Conservation (phyloP, 1,140 invertebrate genomes). For the Drosophila sp. region DNA sequence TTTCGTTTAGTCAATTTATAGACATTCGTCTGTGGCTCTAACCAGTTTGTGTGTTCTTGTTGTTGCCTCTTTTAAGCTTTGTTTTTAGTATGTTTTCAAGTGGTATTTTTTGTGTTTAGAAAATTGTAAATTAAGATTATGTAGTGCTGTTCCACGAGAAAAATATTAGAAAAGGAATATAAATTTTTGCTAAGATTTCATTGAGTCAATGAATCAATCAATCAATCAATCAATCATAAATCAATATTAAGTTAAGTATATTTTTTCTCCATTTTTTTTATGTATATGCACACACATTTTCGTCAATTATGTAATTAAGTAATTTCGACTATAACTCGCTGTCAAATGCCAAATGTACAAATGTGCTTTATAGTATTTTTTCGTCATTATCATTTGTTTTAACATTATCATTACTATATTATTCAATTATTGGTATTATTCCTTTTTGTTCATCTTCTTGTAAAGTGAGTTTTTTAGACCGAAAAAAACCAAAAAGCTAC, state of each 20-base stretch:
- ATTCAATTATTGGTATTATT: slow-evolving; percentile 17
- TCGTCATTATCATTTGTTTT: slow-evolving; percentile 3
- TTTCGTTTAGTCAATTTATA: slow-evolving; percentile 63
- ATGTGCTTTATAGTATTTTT: slow-evolving; percentile 25
- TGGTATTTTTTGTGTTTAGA: slow-evolving; percentile 43
- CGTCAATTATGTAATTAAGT: slow-evolving; percentile 25
- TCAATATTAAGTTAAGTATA: slow-evolving; percentile 41
- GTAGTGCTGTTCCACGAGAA: slow-evolving; percentile 41
- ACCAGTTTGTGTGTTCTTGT: slow-evolving; percentile 41
- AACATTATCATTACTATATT: slow-evolving; percentile 10
- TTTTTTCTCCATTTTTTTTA: slow-evolving; percentile 1
- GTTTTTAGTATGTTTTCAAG: slow-evolving; percentile 44
- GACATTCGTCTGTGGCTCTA: slow-evolving; percentile 57
- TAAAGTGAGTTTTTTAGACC: slow-evolving; percentile 17
- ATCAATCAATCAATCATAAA: slow-evolving; percentile 55
- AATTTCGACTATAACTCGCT: slow-evolving; percentile 69
- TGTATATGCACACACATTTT: slow-evolving; percentile 11
- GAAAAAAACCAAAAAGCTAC: slow-evolving; percentile 11
- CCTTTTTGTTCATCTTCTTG: slow-evolving; percentile 17
- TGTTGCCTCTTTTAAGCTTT: slow-evolving; percentile 77
- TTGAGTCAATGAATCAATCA: slow-evolving; percentile 43
- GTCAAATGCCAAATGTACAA: slow-evolving; percentile 41
- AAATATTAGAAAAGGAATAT: slow-evolving; percentile 54
- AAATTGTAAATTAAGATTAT: slow-evolving; percentile 50
- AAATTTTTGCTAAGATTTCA: slow-evolving; percentile 79